Base-by-base conservation (phyloP, 2,113 vertebrate genomes). In the Ammodytes dubius region DNA sequence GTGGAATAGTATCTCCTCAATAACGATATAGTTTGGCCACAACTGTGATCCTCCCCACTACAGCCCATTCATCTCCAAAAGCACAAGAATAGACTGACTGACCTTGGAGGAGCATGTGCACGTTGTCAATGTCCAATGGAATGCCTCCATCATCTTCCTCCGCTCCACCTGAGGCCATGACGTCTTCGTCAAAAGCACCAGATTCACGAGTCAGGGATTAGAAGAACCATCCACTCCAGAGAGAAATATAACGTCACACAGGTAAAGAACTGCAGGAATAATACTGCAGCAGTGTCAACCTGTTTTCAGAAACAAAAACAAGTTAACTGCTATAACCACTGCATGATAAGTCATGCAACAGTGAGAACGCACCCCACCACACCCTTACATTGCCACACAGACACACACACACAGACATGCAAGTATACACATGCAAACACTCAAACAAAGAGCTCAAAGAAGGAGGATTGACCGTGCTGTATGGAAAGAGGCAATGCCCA, bases 91-190 rank as follows among this genome's bases (percentile, higher is more conserved):
- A 85, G 67, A 72, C 94, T 84, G 67, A 72, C 94, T 84, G 71
- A 95, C 95, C 94, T 92, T 95, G 95, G 17, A 95, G 90, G 10
- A 95, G 90, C 83, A 90, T 84, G 74, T 94, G 92, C 60, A 94
- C 77, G 19, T 95, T 83, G 76, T 95, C 92, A 2, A 94, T 94
- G 74, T 94, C 93, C 89, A 93, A 57, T 2, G 90, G 86, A 71
- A 90, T 43, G 3, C 47, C 74, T 75, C 85, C 87, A 73, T 89
- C 81, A 27, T 91, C 77, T 17, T 83, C 82, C 35, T 74, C 65
- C 35, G 66, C 71, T 64, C 79, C 84, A 53, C 80, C 88, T 50
- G 93, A 94, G 45, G 93, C 94, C 95, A 95, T 95, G 52, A 0
- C 6, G 68, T 35, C 65, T 69, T 73, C 15, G 11, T 56, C 35